These are phyloP conservation scores for Malthinus seriepunctatus DNA, from an alignment of 2,888 invertebrate species.

Conservation along the genomic window DNA sequence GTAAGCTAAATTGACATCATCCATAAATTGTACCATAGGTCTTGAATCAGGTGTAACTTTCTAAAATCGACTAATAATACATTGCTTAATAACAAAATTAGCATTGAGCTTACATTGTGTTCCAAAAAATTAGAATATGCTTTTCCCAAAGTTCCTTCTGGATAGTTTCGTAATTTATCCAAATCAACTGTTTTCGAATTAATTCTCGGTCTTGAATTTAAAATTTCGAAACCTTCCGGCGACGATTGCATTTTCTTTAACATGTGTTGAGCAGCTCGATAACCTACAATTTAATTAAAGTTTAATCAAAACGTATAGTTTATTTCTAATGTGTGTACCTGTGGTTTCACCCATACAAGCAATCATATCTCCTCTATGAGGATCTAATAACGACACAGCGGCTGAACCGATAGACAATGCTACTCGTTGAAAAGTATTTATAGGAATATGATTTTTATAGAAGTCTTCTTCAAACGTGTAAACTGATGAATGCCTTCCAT, in stretches of 20 bases:
- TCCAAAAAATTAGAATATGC: conserved; percentile 83
- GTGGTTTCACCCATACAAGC: conserved; percentile 94
- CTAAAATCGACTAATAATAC: conserved; percentile 48
- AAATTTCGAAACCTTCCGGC: conserved; percentile 76
- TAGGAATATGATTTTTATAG: conserved; percentile 65
- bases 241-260: conserved; percentile 74
- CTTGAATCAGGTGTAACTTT: conserved; percentile 93
- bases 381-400: conserved; percentile 77
- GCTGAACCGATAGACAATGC: conserved; percentile 88
- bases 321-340: conserved; percentile 52
- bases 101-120: conserved; percentile 63
- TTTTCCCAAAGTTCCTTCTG: conserved; percentile 82
- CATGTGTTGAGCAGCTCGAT: conserved; percentile 72
- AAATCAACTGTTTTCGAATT: conserved; percentile 82
- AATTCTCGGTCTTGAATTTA: conserved; percentile 81
- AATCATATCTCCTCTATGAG: conserved; percentile 87
- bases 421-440: conserved; percentile 73
- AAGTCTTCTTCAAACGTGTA: conserved; percentile 64
- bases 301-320: neutral
- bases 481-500: neutral
- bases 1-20: conserved; percentile 88
- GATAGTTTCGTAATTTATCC: conserved; percentile 68
- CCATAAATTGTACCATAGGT: conserved; percentile 86
- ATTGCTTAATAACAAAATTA: neutral
- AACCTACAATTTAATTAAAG: conserved; percentile 44